Conservation (phyloP, 2,888 invertebrate genomes). For the Rhamphomyia laevipes region DNA sequence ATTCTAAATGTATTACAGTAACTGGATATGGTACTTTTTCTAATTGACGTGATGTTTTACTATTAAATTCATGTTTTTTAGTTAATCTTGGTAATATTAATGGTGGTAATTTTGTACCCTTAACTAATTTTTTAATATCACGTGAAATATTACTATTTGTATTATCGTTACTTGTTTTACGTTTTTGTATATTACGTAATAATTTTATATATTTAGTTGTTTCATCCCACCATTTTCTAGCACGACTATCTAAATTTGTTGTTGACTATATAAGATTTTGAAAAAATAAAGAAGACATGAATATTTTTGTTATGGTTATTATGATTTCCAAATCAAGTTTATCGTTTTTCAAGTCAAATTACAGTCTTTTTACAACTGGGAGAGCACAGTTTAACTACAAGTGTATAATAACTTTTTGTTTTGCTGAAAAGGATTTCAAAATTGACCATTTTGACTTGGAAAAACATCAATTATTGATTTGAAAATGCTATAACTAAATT, state of each 20-base stretch:
- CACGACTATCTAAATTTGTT: conserved; percentile 8
- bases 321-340: background rate
- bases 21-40: conserved; percentile 2
- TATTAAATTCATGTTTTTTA: background rate
- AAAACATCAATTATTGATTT: no score
- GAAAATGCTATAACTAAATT: no score
- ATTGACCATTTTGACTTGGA: no score
- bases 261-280: conserved; percentile 8
- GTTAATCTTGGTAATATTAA: conserved; percentile 2
- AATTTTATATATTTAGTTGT: conserved; percentile 14
- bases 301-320: no score
- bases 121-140: background rate
- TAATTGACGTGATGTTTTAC: background rate
- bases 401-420: no score
- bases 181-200: conserved; percentile 5
- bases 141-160: background rate
- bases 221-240: conserved; percentile 18
- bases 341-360: background rate
- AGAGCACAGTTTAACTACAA: no score
- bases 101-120: conserved; percentile 2
- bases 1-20: background rate
- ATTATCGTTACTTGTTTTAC: background rate
- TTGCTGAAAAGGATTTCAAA: no score
- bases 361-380: no score
- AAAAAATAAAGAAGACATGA: no score